Conservation (phyloP, 2,113 vertebrate genomes). For the Caranx melampygus region DNA sequence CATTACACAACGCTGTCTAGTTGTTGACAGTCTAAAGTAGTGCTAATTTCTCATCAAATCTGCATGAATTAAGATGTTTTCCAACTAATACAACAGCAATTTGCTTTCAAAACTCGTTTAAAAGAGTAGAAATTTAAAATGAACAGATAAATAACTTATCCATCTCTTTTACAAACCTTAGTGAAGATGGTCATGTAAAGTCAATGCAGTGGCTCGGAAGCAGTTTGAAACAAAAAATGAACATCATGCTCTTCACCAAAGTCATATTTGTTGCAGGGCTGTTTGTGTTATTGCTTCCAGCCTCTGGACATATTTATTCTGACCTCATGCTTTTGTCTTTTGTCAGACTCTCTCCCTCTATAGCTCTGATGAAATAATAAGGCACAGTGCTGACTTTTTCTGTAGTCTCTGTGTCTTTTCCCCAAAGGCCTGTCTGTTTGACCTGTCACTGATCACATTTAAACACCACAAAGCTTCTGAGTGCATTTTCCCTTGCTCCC, state of each 20-base stretch:
- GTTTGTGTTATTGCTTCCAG: background rate
- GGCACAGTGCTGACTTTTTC: slow-evolving; percentile 39
- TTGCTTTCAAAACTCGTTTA: too few species aligned
- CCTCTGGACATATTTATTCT: background rate
- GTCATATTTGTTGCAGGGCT: background rate
- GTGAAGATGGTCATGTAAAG: background rate
- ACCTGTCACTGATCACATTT: slow-evolving; percentile 67
- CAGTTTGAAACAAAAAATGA: background rate
- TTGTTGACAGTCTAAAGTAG: too few species aligned
- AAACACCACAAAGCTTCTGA: slow-evolving; percentile 51
- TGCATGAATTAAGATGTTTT: too few species aligned
- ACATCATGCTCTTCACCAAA: background rate
- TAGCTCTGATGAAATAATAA: slow-evolving; percentile 61
- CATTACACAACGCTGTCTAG: too few species aligned
- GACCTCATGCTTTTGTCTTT: slow-evolving; percentile 41
- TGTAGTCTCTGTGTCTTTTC: slow-evolving; percentile 23
- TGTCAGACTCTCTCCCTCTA: slow-evolving; percentile 44
- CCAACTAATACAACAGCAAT: too few species aligned
- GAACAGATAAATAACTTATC: background rate
- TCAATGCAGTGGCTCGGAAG: background rate
- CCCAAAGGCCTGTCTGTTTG: slow-evolving; percentile 53
- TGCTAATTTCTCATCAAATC: too few species aligned
- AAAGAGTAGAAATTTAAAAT: too few species aligned
- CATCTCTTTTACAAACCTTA: slow-evolving; percentile 1
- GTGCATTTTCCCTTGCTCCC: slow-evolving; percentile 21